Conservation (phyloP, 1,140 invertebrate genomes). For the Periplaneta americana region DNA sequence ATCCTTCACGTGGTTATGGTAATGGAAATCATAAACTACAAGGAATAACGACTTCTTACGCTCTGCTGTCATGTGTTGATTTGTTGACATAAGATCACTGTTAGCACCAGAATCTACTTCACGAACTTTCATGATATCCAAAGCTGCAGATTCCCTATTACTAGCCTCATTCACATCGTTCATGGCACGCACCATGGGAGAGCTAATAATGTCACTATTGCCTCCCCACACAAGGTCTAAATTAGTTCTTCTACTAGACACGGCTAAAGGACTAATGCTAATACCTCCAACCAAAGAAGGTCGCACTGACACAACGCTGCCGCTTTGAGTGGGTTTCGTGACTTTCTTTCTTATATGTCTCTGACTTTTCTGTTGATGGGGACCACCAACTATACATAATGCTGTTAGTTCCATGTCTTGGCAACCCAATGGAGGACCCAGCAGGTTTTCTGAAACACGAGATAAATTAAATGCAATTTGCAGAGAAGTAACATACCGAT, state of each 20-base stretch:
- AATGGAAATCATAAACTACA: slow-evolving; percentile 51
- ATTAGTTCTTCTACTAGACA: background rate
- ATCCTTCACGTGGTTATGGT: slow-evolving; percentile 29
- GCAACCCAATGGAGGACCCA: slow-evolving; percentile 29
- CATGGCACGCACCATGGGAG: slow-evolving; percentile 50
- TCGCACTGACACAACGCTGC: slow-evolving; percentile 15
- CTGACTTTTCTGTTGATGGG: slow-evolving; percentile 10
- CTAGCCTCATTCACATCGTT: slow-evolving; percentile 54
- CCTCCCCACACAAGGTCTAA: slow-evolving; percentile 39
- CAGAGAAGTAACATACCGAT: background rate
- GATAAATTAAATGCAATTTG: background rate
- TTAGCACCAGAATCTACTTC: slow-evolving; percentile 7
- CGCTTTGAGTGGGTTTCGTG: slow-evolving; percentile 22
- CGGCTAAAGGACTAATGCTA: slow-evolving; percentile 19
- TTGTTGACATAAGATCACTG: background rate
- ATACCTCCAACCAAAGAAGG: slow-evolving; percentile 44
- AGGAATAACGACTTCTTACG: slow-evolving; percentile 37
- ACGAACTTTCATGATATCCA: slow-evolving; percentile 41
- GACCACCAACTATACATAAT: slow-evolving; percentile 42
- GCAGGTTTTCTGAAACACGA: slow-evolving; percentile 21
- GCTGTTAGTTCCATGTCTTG: slow-evolving; percentile 40
- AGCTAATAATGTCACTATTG: slow-evolving; percentile 17
- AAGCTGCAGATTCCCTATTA: slow-evolving; percentile 34
- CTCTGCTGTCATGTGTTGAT: background rate
- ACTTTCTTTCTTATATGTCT: slow-evolving; percentile 22